A percentile compares a stretch with the other conserved stretches of the same genome.
Conservation (phyloP, 1,140 invertebrate species). For the Tyrophagus putrescentiae region DNA sequence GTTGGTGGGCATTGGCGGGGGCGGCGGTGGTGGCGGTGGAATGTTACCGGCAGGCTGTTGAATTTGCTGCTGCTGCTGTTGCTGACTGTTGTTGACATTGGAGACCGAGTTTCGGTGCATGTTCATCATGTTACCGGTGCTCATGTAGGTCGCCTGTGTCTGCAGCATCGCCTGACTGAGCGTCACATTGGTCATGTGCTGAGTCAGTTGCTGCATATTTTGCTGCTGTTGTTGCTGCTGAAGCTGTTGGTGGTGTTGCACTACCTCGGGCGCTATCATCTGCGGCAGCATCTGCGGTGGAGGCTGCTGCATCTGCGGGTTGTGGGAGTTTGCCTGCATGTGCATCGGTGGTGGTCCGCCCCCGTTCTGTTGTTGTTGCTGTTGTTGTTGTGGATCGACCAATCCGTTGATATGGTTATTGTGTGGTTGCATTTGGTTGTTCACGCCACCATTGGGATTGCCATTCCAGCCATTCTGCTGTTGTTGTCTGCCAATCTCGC, state of each 20-base stretch:
- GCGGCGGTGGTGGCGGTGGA: constrained; percentile 12
- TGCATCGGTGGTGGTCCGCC: neutral
- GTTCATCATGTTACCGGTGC: constrained; percentile 10
- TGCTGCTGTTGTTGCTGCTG: no score
- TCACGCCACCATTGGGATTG: neutral
- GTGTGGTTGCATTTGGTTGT: neutral
- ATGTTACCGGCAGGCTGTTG: constrained; percentile 1
- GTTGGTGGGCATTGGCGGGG: neutral
- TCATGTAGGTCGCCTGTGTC: constrained; percentile 12
- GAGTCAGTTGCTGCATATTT: constrained; percentile 21
- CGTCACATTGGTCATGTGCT: constrained; percentile 21
- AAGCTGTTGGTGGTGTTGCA: no score
- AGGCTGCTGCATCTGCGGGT: neutral
- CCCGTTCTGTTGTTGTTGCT: constrained; percentile 1
- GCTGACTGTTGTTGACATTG: neutral
- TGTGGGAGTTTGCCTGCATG: neutral
- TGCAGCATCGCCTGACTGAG: constrained; percentile 10
- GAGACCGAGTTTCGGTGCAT: constrained; percentile 8
- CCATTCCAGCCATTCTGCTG: neutral
- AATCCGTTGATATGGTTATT: neutral
- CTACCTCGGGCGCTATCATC: no score
- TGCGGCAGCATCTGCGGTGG: neutral
- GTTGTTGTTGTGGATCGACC: neutral
- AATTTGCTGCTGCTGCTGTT: neutral
- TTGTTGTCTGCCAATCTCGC: neutral